A percentile compares a stretch with the other conserved stretches of the same genome.
Evolutionary conservation across 2,113 vertebrate genomes (phyloP).

Genomic region (Motacilla alba): DNA sequence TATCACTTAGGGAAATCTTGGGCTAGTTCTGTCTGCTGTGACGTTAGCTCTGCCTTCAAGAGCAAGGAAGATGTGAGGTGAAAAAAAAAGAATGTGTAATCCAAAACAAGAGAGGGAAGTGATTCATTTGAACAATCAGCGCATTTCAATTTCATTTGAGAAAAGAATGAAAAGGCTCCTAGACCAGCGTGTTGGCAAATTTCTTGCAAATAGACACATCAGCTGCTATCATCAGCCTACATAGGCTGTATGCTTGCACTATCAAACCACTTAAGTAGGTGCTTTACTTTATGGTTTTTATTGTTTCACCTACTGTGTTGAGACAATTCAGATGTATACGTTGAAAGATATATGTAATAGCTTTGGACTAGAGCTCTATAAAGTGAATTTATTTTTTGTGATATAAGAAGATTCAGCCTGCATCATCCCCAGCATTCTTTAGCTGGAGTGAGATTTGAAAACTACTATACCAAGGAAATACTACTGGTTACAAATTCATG

Average conservation of each 20-base stretch:
- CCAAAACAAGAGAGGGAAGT: slow-evolving; percentile 49
- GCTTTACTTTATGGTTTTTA: background rate
- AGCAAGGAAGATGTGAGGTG: slow-evolving; percentile 16
- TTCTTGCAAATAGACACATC: background rate
- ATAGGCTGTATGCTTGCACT: background rate
- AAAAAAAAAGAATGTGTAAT: background rate
- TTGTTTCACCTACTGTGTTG: background rate
- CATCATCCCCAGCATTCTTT: background rate
- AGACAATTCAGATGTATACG: background rate
- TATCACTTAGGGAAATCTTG: slow-evolving; percentile 51
- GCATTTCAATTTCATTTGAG: slow-evolving; percentile 35
- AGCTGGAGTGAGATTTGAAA: background rate
- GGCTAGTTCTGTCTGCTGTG: slow-evolving; percentile 45
- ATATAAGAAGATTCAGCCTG: background rate
- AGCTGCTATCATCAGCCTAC: background rate
- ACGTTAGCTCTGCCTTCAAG: slow-evolving; percentile 18
- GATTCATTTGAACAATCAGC: slow-evolving; percentile 54
- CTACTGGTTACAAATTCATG: background rate
- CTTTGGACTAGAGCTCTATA: background rate
- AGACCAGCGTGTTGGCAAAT: background rate
- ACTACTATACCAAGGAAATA: background rate
- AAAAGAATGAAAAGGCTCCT: slow-evolving; percentile 38
- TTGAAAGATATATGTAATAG: background rate
- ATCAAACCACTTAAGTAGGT: background rate
- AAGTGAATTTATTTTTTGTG: background rate